Base-by-base conservation (phyloP, 2,113 vertebrate genomes). In the Nothobranchius furzeri region DNA sequence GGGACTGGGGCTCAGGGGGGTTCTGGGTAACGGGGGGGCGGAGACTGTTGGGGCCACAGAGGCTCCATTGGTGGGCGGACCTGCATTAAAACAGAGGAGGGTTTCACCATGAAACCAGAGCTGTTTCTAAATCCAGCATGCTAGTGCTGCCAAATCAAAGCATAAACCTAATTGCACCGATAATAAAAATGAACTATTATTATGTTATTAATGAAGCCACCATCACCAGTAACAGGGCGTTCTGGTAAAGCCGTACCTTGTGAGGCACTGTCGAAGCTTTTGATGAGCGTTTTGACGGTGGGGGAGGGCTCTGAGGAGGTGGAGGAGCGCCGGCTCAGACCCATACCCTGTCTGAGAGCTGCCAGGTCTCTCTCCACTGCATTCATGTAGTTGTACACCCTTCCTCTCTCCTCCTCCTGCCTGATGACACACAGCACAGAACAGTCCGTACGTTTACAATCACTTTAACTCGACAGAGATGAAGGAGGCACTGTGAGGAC, bases 341-440 rank as follows among this genome's bases (percentile, higher is more conserved):
- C 96, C 96, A 98, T 97, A 4, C 96, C 96, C 81, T 98, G 96
- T 56, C 96, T 90, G 52, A 98, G 90, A 7, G 95, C 96, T 12
- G 97, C 96, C 79, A 99, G 73, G 69, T 99, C 96, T 68, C 96
- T 91, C 84, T 99, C 97, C 3, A 99, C 97, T 1, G 96, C 95
- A 6, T 98, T 98, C 96, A 97, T 98, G 86, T 98, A 98, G 89
- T 98, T 98, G 79, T 96, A 98, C 11, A 99, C 96, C 64, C 96
- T 89, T 14, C 96, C 97, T n/a, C 96, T 90, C 64, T 98, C 96
- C 81, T 98, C 97, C 1, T 98, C 97, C 85, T 99, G 97, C 90
- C 97, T 92, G 12, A 15, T 68, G 76, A 65, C 57, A 67, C 3
- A 55, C 15, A 6, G 15, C 1, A 43, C 43, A 1, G 17, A 35